Percentiles rank a stretch among this genome's conserved stretches.
phyloP scores from a whole-genome alignment of 1,140 invertebrate genomes.

The Delia radicum region DNA sequence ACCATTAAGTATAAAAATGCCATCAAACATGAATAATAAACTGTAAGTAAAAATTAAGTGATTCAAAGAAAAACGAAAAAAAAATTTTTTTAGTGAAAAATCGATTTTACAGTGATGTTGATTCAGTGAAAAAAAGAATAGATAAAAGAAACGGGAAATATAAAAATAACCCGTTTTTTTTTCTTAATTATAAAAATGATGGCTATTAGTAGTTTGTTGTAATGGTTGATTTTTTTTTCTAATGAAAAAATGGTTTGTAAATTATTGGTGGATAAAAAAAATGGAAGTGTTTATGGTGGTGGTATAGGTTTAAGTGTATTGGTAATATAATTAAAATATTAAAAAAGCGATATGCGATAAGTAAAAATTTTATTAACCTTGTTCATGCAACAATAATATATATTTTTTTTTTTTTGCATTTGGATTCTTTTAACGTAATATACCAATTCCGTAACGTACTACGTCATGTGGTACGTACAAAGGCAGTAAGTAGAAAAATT shows the following conservation, averaged over 20 bases:
- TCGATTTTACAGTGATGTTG: constrained; percentile 51
- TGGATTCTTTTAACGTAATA: not conserved
- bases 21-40: constrained; percentile 56
- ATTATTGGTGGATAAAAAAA: constrained; percentile 4
- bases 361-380: not conserved
- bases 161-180: constrained; percentile 13
- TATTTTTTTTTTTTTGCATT: not conserved
- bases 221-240: not conserved
- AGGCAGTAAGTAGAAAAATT: not conserved
- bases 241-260: constrained; percentile 8
- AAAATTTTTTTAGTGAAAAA: constrained; percentile 29
- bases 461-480: not conserved
- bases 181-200: not conserved
- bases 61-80: constrained; percentile 27
- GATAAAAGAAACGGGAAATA: constrained; percentile 3
- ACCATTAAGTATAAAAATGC: constrained; percentile 53
- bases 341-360: not conserved
- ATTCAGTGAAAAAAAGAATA: constrained; percentile 6
- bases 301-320: not conserved
- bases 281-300: constrained; percentile 1
- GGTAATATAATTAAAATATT: not conserved
- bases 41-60: constrained; percentile 54
- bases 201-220: not conserved
- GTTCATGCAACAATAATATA: not conserved
- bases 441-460: not conserved